Conservation (phyloP, 1,140 invertebrate species). For the Drosophila funebris region DNA sequence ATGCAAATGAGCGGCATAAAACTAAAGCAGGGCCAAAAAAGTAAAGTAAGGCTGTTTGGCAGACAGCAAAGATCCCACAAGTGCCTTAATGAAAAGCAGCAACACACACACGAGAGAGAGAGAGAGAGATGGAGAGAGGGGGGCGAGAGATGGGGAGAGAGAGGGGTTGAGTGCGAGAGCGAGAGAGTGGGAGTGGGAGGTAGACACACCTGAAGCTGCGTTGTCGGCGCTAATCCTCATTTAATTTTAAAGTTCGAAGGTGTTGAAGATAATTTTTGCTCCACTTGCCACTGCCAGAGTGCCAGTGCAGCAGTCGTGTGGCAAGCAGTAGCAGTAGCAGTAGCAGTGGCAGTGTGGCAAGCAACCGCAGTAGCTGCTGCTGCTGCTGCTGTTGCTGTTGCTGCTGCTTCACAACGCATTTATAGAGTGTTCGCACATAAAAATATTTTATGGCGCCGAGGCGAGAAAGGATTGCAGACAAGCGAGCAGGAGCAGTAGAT, state of each 20-base stretch:
- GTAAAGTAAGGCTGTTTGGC: conserved; percentile 8
- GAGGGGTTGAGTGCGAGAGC: background rate
- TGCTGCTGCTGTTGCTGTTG: conserved; percentile 5
- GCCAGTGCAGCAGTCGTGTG: no score
- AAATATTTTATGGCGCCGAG: conserved; percentile 80
- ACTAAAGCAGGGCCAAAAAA: conserved; percentile 24
- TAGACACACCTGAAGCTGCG: conserved; percentile 37
- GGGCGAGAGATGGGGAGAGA: no score
- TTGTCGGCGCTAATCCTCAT: conserved; percentile 83
- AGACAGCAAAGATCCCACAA: conserved; percentile 74
- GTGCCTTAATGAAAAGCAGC: conserved; percentile 77
- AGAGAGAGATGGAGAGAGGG: background rate
- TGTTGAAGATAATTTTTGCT: conserved; percentile 83
- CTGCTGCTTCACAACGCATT: conserved; percentile 52
- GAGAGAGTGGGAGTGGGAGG: background rate
- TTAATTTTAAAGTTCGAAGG: conserved; percentile 84
- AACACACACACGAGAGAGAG: conserved; percentile 32
- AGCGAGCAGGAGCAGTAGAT: no score
- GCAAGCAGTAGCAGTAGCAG: background rate
- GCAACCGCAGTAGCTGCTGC: background rate
- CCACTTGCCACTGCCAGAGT: conserved; percentile 52
- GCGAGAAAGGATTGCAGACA: conserved; percentile 76
- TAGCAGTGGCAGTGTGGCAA: background rate
- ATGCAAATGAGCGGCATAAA: conserved; percentile 75
- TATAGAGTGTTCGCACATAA: conserved; percentile 83